These are phyloP conservation scores for Triplophysa tibetana DNA, from an alignment of 2,113 vertebrate species.

Conservation along the genomic window DNA sequence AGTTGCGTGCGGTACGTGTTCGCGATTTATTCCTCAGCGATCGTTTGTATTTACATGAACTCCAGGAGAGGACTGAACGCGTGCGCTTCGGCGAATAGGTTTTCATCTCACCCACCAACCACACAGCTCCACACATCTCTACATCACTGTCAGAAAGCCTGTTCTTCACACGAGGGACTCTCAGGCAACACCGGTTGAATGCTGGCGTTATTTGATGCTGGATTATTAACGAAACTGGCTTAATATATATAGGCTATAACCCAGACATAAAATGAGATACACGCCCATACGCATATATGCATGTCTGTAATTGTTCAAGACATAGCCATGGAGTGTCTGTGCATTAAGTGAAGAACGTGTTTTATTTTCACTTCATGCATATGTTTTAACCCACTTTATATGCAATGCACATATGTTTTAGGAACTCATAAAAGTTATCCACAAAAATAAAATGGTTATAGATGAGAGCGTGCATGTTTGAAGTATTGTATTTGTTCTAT, in stretches of 20 bases:
- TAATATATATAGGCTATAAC: background rate
- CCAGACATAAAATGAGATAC: too few species aligned
- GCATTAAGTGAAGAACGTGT: too few species aligned
- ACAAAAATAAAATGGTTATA: too few species aligned
- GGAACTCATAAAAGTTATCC: too few species aligned
- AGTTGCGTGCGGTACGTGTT: slow-evolving; percentile 12
- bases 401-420: too few species aligned
- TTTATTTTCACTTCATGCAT: too few species aligned
- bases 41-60: slow-evolving; percentile 13
- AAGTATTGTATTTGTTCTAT: too few species aligned
- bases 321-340: too few species aligned
- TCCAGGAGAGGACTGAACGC: background rate
- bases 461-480: too few species aligned
- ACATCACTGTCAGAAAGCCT: background rate
- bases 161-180: background rate
- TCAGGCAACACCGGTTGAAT: slow-evolving; percentile 21
- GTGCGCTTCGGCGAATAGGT: background rate
- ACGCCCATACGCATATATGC: too few species aligned
- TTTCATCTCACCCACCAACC: slow-evolving; percentile 19
- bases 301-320: too few species aligned
- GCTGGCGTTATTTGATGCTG: background rate
- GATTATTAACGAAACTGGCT: background rate
- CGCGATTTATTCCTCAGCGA: background rate
- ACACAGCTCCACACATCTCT: background rate
- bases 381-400: too few species aligned